Base-by-base conservation (phyloP, 1,140 invertebrate species). In the Zaprionus nigranus region DNA sequence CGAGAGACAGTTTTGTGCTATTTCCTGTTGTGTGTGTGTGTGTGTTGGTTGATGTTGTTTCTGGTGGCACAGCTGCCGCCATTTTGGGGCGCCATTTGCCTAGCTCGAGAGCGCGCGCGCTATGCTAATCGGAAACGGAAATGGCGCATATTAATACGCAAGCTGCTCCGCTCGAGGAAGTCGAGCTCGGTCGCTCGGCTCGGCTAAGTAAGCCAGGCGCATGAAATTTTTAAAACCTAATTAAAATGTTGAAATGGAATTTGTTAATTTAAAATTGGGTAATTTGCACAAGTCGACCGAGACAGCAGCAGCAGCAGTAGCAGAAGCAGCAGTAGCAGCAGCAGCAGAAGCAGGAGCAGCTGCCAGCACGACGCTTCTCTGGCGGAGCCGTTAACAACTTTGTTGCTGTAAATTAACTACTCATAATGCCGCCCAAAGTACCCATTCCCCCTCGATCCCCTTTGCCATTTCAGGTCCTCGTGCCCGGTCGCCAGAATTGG, bases 231-330 rank as follows among this genome's bases (percentile, higher is more conserved):
- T 90, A 88, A 87, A 90, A 90, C 85, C 85, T 88, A 88, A 88
- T 88, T 88, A 88, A 88, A 88, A 90, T 85, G 85, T 88, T 88
- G 85, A 88, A 88, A 88, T 90, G 85, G 85, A 88, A 88, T 88
- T 88, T 88, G 85, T 88, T 88, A 88, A 88, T 88, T 88, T 88
- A 88, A 88, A 88, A 88, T 90, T 88, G 85, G 85, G 85, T 71
- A 88, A 84, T 88, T 88, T 74, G 64, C 66, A 81, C 77, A 75
- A 83, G 81, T 38, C 78, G 73, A 38, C 71, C 36, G 54, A 61
- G 13, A 49, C 20, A 61, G 70, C 36, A 56, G 75, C 60, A 28
- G 26, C 58, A 73, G 46, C 74, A 28, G 0, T 1, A 9, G 6
- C 6, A 28, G 1, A 4, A 17, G 20, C n/a, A n/a, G n/a, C n/a